Evolutionary conservation across 1,140 invertebrate genomes (phyloP).

Genomic region (Semibalanus balanoides): DNA sequence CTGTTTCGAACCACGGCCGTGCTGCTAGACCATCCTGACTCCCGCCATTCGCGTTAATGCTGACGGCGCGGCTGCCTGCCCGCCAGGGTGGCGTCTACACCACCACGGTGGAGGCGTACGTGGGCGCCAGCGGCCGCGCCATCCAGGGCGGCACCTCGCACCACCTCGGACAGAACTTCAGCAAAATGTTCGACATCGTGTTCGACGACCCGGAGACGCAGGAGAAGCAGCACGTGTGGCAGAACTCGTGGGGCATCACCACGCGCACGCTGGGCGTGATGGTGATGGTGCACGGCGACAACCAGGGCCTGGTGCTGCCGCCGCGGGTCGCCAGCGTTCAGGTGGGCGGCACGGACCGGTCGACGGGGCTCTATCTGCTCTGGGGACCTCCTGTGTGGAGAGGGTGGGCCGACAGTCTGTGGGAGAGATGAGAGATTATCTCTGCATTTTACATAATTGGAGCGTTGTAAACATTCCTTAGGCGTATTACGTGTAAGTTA

Average conservation of each 20-base stretch:
- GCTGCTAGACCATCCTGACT: too few species aligned
- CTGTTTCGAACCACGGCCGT: too few species aligned
- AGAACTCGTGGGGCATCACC: conserved; percentile 97
- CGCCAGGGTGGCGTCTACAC: conserved; percentile 81
- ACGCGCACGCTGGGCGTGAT: conserved; percentile 67
- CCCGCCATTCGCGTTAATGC: too few species aligned
- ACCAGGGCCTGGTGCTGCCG: conserved; percentile 88
- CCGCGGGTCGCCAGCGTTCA: conserved; percentile 73
- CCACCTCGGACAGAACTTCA: conserved; percentile 97
- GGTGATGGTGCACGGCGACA: conserved; percentile 94
- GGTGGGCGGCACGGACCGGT: too few species aligned
- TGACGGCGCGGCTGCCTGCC: too few species aligned
- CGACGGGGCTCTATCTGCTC: too few species aligned
- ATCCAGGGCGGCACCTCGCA: conserved; percentile 97
- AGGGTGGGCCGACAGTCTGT: too few species aligned
- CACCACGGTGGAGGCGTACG: conserved; percentile 90
- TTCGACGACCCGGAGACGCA: conserved; percentile 84
- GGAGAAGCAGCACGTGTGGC: conserved; percentile 75
- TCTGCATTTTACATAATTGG: too few species aligned
- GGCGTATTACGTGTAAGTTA: too few species aligned
- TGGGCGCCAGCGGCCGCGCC: conserved; percentile 82
- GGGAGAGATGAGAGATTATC: too few species aligned
- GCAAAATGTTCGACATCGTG: conserved; percentile 97
- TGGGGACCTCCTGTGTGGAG: too few species aligned
- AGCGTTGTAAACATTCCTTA: too few species aligned